phyloP scores from a whole-genome alignment of 2,797 vertebrate species.

The Hippocampus kuda region DNA sequence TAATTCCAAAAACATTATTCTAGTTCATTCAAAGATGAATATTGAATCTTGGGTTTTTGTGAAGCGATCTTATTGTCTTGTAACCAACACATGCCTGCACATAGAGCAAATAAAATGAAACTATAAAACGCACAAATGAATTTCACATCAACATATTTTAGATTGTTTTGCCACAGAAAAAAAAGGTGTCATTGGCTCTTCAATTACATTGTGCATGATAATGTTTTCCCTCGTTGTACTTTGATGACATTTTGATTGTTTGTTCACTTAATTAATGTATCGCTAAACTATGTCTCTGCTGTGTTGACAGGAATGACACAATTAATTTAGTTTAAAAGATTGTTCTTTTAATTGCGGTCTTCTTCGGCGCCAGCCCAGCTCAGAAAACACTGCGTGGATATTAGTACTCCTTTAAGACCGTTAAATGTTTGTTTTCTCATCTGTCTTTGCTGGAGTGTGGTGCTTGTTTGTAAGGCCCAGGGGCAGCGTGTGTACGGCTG shows the following conservation, averaged over 20 bases:
- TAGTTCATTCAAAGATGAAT: neutral
- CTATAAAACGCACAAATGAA: neutral
- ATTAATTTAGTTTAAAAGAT: slow-evolving; percentile 4
- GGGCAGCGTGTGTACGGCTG: slow-evolving; percentile 37
- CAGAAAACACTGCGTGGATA: slow-evolving; percentile 18
- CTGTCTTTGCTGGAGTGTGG: slow-evolving; percentile 34
- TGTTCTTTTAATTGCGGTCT: slow-evolving; percentile 36
- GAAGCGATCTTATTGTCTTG: neutral
- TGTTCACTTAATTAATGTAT: neutral
- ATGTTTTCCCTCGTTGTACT: neutral
- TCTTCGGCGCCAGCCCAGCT: slow-evolving; percentile 6
- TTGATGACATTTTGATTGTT: neutral
- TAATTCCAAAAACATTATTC: neutral
- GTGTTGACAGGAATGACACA: neutral
- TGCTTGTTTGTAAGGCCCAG: slow-evolving; percentile 48
- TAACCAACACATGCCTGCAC: neutral
- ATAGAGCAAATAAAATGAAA: neutral
- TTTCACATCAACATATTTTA: neutral
- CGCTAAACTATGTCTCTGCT: neutral
- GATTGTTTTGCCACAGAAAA: neutral
- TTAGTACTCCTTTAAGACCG: slow-evolving; percentile 25
- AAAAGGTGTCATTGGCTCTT: neutral
- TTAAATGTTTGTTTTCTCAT: slow-evolving; percentile 41
- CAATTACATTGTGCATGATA: neutral
- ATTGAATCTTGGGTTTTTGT: neutral